Evolutionary conservation across 2,113 vertebrate genomes (phyloP).

Genomic region (Hyaena hyaena): DNA sequence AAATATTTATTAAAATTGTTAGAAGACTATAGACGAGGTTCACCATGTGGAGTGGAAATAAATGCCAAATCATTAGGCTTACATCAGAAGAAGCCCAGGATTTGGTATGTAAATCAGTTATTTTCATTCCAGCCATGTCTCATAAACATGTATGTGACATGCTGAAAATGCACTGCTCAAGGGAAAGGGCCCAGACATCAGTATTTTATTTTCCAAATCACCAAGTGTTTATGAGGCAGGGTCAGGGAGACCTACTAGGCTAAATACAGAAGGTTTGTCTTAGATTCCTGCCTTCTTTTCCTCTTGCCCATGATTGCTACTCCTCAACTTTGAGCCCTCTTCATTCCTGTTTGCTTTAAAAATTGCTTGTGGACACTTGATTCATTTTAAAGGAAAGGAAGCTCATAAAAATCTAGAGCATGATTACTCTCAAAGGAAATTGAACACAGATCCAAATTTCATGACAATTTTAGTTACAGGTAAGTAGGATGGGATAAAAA

Average conservation of each 20-base stretch:
- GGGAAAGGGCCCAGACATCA: not conserved
- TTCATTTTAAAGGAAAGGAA: not conserved
- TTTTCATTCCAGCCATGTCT: not conserved
- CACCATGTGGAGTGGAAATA: not conserved
- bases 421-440: not conserved
- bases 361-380: not conserved
- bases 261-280: not conserved
- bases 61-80: not conserved
- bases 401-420: not conserved
- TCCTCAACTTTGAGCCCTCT: not conserved
- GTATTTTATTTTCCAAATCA: not conserved
- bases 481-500: not conserved
- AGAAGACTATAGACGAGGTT: not conserved
- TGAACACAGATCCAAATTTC: not conserved
- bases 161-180: not conserved
- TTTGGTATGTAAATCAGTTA: not conserved
- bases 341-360: not conserved
- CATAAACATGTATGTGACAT: not conserved
- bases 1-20: constrained; percentile 43
- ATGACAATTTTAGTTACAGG: not conserved
- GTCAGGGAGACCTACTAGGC: not conserved
- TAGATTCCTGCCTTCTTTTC: not conserved
- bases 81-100: not conserved
- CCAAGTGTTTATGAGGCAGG: not conserved
- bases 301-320: not conserved